These are phyloP conservation scores for Geotria australis DNA, from an alignment of 2,797 vertebrate genomes.

Conservation along the genomic window DNA sequence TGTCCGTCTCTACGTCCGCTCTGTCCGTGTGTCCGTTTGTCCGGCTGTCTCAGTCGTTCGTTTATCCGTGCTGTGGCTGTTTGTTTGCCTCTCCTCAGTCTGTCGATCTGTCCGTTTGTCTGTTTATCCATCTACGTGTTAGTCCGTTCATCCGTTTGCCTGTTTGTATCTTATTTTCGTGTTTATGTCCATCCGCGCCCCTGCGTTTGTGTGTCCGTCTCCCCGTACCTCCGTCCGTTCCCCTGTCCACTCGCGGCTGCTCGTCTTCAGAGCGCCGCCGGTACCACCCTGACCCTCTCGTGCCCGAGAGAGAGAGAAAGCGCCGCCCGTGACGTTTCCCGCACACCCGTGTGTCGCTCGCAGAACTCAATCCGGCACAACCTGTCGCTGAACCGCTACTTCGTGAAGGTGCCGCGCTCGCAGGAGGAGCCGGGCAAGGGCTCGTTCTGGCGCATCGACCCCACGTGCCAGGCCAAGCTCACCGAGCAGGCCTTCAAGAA, in stretches of 20 bases:
- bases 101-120: neutral
- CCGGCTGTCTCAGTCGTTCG: neutral
- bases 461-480: constrained; percentile 66
- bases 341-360: neutral
- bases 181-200: too few relatives aligned
- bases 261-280: too few relatives aligned
- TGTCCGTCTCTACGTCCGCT: neutral
- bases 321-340: neutral
- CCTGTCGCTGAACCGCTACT: constrained; percentile 91
- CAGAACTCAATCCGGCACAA: constrained; percentile 98
- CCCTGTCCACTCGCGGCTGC: too few relatives aligned
- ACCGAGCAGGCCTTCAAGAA: constrained; percentile 96
- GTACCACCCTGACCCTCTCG: too few relatives aligned
- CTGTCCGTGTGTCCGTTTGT: neutral
- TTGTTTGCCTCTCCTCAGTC: neutral
- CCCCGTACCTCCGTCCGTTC: too few relatives aligned
- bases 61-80: neutral
- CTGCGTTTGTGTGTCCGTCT: too few relatives aligned
- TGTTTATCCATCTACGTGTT: neutral
- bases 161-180: too few relatives aligned
- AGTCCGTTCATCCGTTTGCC: neutral
- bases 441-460: constrained; percentile 94
- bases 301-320: too few relatives aligned
- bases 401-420: constrained; percentile 90
- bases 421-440: constrained; percentile 95